These are phyloP conservation scores for Spodoptera exigua DNA, from an alignment of 2,888 invertebrate species.

Conservation along the genomic window DNA sequence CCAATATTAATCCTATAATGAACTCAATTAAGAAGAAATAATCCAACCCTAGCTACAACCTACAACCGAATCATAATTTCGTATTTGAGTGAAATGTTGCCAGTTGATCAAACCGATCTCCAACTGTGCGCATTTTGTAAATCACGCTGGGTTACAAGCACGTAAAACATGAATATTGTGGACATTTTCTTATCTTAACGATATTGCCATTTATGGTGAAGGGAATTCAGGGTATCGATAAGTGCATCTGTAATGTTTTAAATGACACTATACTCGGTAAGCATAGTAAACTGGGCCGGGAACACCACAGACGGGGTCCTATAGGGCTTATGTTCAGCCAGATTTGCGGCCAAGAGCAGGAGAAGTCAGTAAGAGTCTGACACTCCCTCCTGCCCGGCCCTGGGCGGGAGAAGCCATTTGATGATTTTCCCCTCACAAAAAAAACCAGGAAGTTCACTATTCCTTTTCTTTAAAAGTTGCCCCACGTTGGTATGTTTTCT, in stretches of 20 bases:
- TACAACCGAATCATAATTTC: constrained; percentile 8
- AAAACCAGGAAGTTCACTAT: too few species aligned
- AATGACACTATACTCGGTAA: constrained; percentile 17
- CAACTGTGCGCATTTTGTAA: constrained; percentile 46
- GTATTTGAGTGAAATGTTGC: constrained; percentile 47
- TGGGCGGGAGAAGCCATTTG: too few species aligned
- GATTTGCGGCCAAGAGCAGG: too few species aligned
- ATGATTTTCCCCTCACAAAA: too few species aligned
- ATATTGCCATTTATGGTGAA: constrained; percentile 28
- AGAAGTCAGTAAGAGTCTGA: too few species aligned
- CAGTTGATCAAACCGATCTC: constrained; percentile 38
- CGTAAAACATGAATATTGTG: constrained; percentile 40
- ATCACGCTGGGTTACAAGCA: constrained; percentile 43
- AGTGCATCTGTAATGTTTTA: constrained; percentile 35
- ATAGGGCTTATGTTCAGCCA: too few species aligned
- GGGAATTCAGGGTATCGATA: constrained; percentile 48
- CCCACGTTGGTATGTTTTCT: too few species aligned
- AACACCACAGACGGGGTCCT: too few species aligned
- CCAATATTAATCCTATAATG: too few species aligned
- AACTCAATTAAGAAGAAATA: too few species aligned
- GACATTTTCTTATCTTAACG: constrained; percentile 42
- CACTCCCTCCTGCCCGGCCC: too few species aligned
- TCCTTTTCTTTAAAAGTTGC: too few species aligned
- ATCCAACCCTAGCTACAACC: constrained; percentile 16
- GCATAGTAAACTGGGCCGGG: neutral